Percentiles rank a stretch among this genome's conserved stretches.
Conservation (phyloP, 2,888 invertebrate genomes). For the Oscheius sp. region DNA sequence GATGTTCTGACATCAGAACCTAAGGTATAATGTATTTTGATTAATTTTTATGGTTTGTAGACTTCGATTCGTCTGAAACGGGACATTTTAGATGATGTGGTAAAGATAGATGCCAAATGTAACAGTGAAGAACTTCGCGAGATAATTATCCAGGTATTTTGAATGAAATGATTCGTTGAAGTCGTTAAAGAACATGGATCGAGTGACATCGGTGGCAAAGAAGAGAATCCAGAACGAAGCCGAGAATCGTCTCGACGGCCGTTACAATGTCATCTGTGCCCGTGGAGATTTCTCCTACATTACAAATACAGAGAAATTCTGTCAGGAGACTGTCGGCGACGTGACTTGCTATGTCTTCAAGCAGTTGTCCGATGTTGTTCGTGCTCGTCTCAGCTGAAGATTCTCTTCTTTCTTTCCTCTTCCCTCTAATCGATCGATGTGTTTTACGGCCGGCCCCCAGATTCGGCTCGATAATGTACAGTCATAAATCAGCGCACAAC, state of each 20-base stretch:
- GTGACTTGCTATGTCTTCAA: constrained; percentile 55
- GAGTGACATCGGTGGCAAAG: constrained; percentile 50
- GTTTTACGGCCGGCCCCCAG: constrained; percentile 29
- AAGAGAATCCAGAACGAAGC: constrained; percentile 49
- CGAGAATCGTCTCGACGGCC: constrained; percentile 28
- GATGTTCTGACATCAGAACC: constrained; percentile 16
- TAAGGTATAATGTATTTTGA: background rate
- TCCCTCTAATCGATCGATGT: constrained; percentile 21
- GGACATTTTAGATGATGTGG: constrained; percentile 29
- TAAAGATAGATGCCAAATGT: constrained; percentile 35
- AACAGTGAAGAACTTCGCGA: constrained; percentile 39
- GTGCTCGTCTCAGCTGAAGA: constrained; percentile 4
- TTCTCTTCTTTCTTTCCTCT: background rate
- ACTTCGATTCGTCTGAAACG: constrained; percentile 1
- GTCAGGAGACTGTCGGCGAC: constrained; percentile 53
- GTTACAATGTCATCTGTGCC: constrained; percentile 52
- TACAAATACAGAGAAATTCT: constrained; percentile 47
- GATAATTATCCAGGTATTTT: constrained; percentile 39
- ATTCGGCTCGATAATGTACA: constrained; percentile 34
- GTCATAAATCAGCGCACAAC: constrained; percentile 35
- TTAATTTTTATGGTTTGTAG: background rate
- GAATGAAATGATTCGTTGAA: background rate
- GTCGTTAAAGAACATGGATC: constrained; percentile 46
- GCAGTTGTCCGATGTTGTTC: constrained; percentile 32
- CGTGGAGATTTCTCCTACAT: constrained; percentile 55